Evolutionary conservation across 2,888 invertebrate species (phyloP).

Genomic region (Nemoura dubitans): DNA sequence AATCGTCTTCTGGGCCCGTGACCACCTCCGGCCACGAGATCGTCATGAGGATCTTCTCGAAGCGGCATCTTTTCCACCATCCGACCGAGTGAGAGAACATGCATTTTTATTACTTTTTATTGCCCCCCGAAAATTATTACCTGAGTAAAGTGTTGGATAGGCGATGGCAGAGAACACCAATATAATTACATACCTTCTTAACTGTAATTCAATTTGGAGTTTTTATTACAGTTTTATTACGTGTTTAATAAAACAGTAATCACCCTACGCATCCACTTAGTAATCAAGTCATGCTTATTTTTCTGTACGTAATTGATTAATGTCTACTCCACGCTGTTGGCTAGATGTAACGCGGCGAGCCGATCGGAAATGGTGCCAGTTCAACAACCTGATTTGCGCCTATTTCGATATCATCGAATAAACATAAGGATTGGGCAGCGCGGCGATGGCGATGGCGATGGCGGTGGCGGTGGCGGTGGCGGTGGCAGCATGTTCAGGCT

Average conservation of each 20-base stretch:
- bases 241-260: background rate
- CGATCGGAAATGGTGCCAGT: slow-evolving; percentile 32
- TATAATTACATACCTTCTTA: background rate
- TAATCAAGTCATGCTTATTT: slow-evolving; percentile 8
- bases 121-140: background rate
- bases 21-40: too few relatives aligned
- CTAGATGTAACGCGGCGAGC: background rate
- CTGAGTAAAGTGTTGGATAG: background rate
- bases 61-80: background rate
- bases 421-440: slow-evolving; percentile 22
- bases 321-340: background rate
- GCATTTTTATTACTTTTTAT: background rate
- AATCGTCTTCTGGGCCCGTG: background rate
- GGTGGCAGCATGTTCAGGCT: background rate
- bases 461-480: too few relatives aligned
- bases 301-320: slow-evolving; percentile 20
- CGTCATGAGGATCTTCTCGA: background rate
- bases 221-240: background rate
- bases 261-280: slow-evolving; percentile 2
- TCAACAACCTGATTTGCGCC: slow-evolving; percentile 30
- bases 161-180: background rate
- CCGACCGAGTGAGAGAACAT: background rate
- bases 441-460: too few relatives aligned
- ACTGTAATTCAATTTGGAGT: slow-evolving; percentile 26
- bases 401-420: slow-evolving; percentile 23